Percentiles rank a stretch among this genome's conserved stretches.
phyloP scores from a whole-genome alignment of 2,113 vertebrate species.

The Strigops habroptila region DNA sequence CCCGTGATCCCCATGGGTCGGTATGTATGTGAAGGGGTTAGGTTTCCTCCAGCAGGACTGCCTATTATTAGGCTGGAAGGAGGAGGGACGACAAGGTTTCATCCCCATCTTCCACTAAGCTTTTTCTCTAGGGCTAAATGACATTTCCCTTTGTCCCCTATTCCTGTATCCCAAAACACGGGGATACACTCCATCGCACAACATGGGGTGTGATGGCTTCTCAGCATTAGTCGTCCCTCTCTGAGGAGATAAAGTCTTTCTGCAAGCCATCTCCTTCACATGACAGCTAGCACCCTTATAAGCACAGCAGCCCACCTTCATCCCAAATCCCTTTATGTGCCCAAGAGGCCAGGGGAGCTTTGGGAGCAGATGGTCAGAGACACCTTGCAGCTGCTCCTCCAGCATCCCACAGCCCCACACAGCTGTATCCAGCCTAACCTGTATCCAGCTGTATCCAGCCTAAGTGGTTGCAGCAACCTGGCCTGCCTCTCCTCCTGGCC shows the following conservation, averaged over 20 bases:
- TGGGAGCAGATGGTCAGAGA: not conserved
- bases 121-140: not conserved
- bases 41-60: not conserved
- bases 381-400: not conserved
- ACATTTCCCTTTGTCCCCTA: not conserved
- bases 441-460: not conserved
- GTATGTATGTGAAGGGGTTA: not conserved
- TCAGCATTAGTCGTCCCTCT: not conserved
- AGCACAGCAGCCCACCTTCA: not conserved
- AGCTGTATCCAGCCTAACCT: not conserved
- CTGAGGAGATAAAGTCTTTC: not conserved
- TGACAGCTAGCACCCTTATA: not conserved
- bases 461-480: not conserved
- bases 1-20: not conserved
- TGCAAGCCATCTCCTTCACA: not conserved
- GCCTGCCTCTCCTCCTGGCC: not conserved
- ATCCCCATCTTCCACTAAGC: not conserved
- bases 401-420: not conserved
- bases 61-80: not conserved
- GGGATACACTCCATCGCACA: too few species aligned
- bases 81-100: not conserved
- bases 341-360: not conserved
- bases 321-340: not conserved
- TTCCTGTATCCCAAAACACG: not conserved
- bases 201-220: not conserved